Evolutionary conservation across 2,888 invertebrate genomes (phyloP), one percentile per base, ranked within the genome.

Genomic region (Oscheius onirici): DNA sequence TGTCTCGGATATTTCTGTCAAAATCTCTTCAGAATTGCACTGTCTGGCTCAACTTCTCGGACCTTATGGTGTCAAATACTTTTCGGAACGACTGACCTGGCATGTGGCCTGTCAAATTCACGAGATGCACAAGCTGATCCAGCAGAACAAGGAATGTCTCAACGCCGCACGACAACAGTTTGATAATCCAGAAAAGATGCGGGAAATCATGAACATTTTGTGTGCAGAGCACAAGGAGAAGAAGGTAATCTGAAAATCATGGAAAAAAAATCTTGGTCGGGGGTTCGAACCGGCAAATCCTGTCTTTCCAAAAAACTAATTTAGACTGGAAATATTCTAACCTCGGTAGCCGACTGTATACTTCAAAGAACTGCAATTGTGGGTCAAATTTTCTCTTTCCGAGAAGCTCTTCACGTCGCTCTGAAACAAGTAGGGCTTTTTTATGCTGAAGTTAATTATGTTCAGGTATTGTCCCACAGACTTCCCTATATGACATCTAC

Each of bases 181-280:
- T 88, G 99, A 99, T 88, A 97, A 99, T 87, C 97, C 97, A 0
- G 97, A 97, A 84, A 92, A 94, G 44, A 97, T 99, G 97, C 94
- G 94, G 88, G 97, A 97, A 85, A 93, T 97, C 81, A 94, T 94
- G 40, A 55, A 68, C n/a, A 26, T 73, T 3, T 49, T 82, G 57
- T 74, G 74, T 43, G 69, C 72, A 2, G 78, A 77, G 24, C 77
- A 80, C 8, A 79, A 79, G 40, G 79, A 77, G 49, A 75, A 76
- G 43, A 81, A 81, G 61, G 72, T 61, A 15, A 40, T n/a, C n/a
- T n/a, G n/a, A n/a, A n/a, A 28, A 13, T 13, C 43, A 11, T 60
- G 6, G n/a, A n/a, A 11, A 20, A 22, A 15, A 60, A 22, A 13
- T 8, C 13, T 13, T 13, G 13, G 41, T 41, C 8, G 41, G 41